phyloP scores from a whole-genome alignment of 2,113 vertebrate genomes.

The Orthonyx spaldingii region DNA sequence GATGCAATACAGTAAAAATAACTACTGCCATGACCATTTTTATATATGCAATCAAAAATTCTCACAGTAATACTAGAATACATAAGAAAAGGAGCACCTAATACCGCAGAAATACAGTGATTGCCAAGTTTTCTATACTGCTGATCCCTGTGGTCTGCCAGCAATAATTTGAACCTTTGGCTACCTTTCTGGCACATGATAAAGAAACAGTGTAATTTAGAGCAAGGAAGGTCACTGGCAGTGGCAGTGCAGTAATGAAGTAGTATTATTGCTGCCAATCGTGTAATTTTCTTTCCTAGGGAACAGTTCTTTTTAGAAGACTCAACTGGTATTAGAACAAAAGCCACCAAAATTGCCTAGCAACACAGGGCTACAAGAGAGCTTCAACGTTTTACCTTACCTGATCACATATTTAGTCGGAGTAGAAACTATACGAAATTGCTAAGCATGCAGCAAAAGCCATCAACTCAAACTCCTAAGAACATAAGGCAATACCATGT shows the following conservation, averaged over 20 bases:
- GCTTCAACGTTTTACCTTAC: neutral
- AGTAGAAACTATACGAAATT: neutral
- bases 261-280: neutral
- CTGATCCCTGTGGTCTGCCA: neutral
- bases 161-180: neutral
- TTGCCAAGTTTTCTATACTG: neutral
- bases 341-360: neutral
- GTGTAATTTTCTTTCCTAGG: neutral
- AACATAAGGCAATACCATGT: neutral
- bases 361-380: neutral
- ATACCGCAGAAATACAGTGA: neutral
- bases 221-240: neutral
- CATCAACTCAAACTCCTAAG: neutral
- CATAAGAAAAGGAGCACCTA: neutral
- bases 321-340: neutral
- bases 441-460: neutral
- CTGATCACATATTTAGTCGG: neutral
- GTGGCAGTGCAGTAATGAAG: neutral
- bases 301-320: neutral
- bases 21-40: neutral
- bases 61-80: neutral
- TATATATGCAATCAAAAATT: neutral
- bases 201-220: neutral
- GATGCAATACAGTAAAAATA: conserved; percentile 5
- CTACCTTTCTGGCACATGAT: neutral